Evolutionary conservation across 2,113 vertebrate species (phyloP).

Genomic region (Oenanthe melanoleuca): DNA sequence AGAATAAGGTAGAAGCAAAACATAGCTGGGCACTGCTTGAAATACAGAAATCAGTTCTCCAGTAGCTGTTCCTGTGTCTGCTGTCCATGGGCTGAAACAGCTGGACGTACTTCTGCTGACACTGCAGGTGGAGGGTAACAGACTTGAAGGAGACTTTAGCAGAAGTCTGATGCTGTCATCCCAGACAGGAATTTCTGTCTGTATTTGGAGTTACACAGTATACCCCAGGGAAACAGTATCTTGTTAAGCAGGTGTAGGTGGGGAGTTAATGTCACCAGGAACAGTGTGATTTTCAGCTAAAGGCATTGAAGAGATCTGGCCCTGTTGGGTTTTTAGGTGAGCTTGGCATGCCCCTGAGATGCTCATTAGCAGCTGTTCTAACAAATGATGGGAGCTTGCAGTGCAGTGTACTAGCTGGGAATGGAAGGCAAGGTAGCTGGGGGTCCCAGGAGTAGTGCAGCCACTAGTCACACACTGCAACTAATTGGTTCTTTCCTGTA

Average conservation of each 20-base stretch:
- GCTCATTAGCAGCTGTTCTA: neutral
- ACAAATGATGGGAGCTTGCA: neutral
- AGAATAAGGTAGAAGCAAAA: neutral
- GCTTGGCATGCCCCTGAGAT: neutral
- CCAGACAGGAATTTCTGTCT: neutral
- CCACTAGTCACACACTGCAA: neutral
- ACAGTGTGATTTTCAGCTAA: neutral
- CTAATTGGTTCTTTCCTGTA: conserved; percentile 78
- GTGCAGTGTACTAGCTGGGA: neutral
- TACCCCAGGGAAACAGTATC: neutral
- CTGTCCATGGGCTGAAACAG: neutral
- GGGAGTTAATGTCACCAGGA: neutral
- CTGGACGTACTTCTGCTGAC: neutral
- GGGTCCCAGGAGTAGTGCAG: conserved; percentile 7
- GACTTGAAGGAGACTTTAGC: neutral
- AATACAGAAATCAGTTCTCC: neutral
- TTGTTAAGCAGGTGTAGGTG: neutral
- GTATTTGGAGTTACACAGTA: neutral
- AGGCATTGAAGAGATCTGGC: neutral
- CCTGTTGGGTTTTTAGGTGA: neutral
- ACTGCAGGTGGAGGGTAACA: neutral
- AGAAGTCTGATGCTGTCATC: neutral
- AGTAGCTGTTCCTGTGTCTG: neutral
- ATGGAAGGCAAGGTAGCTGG: neutral
- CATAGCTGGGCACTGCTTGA: neutral